Base-by-base conservation (phyloP, 2,888 invertebrate genomes). In the Melipona bicolor region DNA sequence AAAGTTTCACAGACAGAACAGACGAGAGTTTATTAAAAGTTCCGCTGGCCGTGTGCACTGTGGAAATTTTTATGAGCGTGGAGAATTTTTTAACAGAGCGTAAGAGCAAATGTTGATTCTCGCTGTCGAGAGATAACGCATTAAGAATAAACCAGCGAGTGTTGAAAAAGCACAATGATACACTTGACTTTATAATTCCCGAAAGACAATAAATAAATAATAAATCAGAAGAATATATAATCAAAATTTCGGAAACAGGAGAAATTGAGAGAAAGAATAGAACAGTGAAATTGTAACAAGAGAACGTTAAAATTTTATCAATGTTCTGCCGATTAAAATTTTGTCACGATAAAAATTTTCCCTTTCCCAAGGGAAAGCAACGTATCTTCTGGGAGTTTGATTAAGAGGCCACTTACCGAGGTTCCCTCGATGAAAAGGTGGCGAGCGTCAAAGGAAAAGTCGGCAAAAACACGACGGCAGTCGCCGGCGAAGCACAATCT, bases 351-450 rank as follows among this genome's bases (percentile, higher is more conserved):
- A 24, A 21, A n/a, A 24, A 27, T 62, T 32, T 19, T 27, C 11
- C 27, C 52, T 19, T 52, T 1, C 1, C 56, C 11, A 21, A 13
- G 21, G 19, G 19, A 11, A 21, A 50, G 27, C 27, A 49, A 27
- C 17, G 1, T 52, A 1, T 19, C 17, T 36, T 11, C 15, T 9
- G 11, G 21, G 19, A n/a, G 19, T 64, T 64, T n/a, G 64, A 74
- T 73, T 74, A 74, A 64, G n/a, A 64, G 64, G 32, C 32, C 24
- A 32, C 36, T 74, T 24, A 24, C n/a, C 64, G 52, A 74, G 19
- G 52, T 52, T 52, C 52, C 52, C n/a, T 36, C 11, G 3, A 5
- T 17, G 62, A 50, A 50, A 64, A 64, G 50, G 32, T 74, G 64
- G 19, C n/a, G 13, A 59, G 19, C 19, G 19, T 74, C 32, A 74